phyloP scores from a whole-genome alignment of 2,113 vertebrate genomes.

The Butastur rufipennis region DNA sequence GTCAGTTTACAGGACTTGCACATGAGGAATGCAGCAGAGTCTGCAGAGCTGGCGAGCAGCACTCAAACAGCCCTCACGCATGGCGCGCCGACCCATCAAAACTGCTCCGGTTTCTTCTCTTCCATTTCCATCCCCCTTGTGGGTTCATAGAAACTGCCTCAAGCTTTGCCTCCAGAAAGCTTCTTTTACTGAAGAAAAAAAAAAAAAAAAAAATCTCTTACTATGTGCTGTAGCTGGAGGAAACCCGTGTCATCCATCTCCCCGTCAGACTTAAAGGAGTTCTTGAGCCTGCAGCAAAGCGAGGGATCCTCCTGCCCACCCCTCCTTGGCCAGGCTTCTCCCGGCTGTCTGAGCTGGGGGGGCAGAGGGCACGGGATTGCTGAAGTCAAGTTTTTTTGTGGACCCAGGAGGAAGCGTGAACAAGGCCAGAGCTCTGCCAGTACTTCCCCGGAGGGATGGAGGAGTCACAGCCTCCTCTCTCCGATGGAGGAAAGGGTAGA shows the following conservation, averaged over 20 bases:
- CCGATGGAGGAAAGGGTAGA: background rate
- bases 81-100: background rate
- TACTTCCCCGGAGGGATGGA: background rate
- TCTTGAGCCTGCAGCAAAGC: background rate
- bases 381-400: background rate
- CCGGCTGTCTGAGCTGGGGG: background rate
- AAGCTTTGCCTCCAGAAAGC: background rate
- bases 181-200: background rate
- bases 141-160: background rate
- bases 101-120: background rate
- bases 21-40: background rate
- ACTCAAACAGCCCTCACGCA: background rate
- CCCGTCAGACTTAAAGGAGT: background rate
- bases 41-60: background rate
- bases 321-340: background rate
- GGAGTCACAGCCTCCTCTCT: background rate
- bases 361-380: background rate
- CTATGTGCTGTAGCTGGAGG: background rate
- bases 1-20: conserved; percentile 52
- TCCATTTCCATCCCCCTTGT: background rate
- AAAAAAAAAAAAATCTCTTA: background rate
- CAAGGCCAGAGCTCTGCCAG: background rate
- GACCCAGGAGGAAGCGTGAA: background rate
- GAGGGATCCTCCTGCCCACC: background rate
- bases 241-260: background rate